Evolutionary conservation across 1,140 invertebrate genomes (phyloP).

Genomic region (Odontomachus brunneus): DNA sequence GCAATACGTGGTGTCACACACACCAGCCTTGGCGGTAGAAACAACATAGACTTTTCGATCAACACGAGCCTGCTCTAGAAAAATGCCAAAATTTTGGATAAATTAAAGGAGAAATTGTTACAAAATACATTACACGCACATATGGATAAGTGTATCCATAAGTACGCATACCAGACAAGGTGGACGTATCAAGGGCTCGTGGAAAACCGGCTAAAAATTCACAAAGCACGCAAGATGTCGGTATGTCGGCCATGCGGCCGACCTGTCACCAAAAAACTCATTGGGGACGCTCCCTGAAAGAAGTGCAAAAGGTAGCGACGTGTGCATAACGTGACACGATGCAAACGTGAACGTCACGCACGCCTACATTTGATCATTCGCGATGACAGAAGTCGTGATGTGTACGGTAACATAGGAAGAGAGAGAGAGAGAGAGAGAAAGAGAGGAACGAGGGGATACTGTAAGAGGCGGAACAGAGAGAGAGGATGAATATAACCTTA

Average conservation of each 20-base stretch:
- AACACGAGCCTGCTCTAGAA: neutral
- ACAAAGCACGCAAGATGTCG: conserved; percentile 35
- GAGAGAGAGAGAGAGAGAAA: too few species aligned
- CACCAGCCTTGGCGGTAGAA: neutral
- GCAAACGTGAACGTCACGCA: conserved; percentile 4
- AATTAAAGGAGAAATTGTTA: neutral
- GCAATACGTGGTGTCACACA: neutral
- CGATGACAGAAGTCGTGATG: conserved; percentile 36
- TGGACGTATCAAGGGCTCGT: too few species aligned
- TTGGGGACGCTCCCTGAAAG: neutral
- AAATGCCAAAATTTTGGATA: neutral
- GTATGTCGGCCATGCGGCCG: conserved; percentile 30
- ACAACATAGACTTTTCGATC: neutral
- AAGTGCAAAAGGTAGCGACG: neutral
- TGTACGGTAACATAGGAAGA: conserved; percentile 2
- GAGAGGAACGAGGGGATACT: neutral
- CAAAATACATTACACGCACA: neutral
- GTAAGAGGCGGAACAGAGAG: neutral
- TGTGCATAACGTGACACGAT: neutral
- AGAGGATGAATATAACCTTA: conserved; percentile 80
- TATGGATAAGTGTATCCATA: neutral
- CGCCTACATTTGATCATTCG: neutral
- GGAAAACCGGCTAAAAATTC: neutral
- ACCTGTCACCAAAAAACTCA: conserved; percentile 16
- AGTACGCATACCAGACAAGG: neutral